Evolutionary conservation across 2,888 invertebrate species (phyloP).

Genomic region (Gasteruption jaculator): DNA sequence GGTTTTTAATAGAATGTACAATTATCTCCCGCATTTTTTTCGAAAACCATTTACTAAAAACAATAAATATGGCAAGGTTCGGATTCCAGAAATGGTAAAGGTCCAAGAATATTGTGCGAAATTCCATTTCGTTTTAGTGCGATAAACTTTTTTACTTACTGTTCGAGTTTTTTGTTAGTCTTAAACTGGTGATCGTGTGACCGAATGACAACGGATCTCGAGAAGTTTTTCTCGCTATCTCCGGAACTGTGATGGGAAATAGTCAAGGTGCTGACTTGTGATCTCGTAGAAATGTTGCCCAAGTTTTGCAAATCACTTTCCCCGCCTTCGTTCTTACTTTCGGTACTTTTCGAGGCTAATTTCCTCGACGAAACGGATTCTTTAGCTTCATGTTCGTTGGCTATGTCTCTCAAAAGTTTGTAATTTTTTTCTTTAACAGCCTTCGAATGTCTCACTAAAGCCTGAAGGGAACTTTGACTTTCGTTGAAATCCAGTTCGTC

Average conservation of each 20-base stretch:
- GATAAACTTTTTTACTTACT: conserved; percentile 35
- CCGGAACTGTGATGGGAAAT: conserved; percentile 46
- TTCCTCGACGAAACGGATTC: conserved; percentile 27
- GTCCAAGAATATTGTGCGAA: too few relatives aligned
- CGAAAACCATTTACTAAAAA: too few relatives aligned
- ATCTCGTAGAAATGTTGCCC: conserved; percentile 41
- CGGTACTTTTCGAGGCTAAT: conserved; percentile 26
- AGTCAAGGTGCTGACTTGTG: conserved; percentile 44
- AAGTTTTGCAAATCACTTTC: conserved; percentile 29
- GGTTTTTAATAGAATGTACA: conserved; percentile 2
- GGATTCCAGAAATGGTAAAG: too few relatives aligned
- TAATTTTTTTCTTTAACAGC: conserved; percentile 37
- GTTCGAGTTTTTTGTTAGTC: conserved; percentile 45
- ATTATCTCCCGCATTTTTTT: too few relatives aligned
- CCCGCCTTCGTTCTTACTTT: conserved; percentile 20
- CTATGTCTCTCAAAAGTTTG: conserved; percentile 36
- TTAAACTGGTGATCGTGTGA: conserved; percentile 40
- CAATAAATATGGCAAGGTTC: too few relatives aligned
- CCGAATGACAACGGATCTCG: conserved; percentile 43
- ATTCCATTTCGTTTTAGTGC: conserved; percentile 7
- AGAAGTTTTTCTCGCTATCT: conserved; percentile 45
- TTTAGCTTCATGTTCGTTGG: conserved; percentile 34
- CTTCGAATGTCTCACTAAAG: conserved; percentile 41
- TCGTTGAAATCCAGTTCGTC: conserved; percentile 39
- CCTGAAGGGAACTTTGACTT: conserved; percentile 39